Base-by-base conservation (phyloP, 2,113 vertebrate genomes). In the Dromiciops gliroides region DNA sequence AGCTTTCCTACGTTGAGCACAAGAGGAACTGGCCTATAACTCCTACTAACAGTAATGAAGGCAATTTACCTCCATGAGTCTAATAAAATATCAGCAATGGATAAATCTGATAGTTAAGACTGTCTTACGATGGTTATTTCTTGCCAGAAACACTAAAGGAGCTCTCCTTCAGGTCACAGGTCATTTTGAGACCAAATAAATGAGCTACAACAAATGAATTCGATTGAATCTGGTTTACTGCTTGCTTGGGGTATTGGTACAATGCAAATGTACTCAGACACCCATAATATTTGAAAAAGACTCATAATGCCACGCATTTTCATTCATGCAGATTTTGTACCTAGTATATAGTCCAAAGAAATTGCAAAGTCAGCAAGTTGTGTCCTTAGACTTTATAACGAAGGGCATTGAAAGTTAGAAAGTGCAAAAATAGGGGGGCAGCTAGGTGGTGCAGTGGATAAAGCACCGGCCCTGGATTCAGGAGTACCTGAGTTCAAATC, bases 71-170 rank as follows among this genome's bases (percentile, higher is more conserved):
- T 22, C 22, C 47, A 56, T 0, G 1, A 92, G 89, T 91, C 89
- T 94, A 95, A 97, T 96, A 94, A 94, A 97, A 97, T 89, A 96
- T 93, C 51, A 90, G 67, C 93, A 94, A 28, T 90, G 94, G 92
- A 91, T 52, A 97, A 98, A 96, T 94, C 94, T 94, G 94, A 93
- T 95, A 48, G 97, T 96, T 96, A 96, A 96, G 94, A 97, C 83
- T 97, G 19, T 95, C 88, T 95, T 95, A 53, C 94, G 90, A 95
- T 96, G 9, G 11, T 96, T 94, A 96, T 91, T 51, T 95, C 95
- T 75, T 90, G 48, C 49, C 93, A 12, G 47, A 31, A 47, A 48
- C 50, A 93, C 47, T 53, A 92, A 51, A 96, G 52, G 89, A 97
- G 0, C 44, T 6, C 93, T 48, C 91, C 89, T 96, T 93, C 51